Conservation (phyloP, 2,888 invertebrate species). For the Dermolepida albohirtum region DNA sequence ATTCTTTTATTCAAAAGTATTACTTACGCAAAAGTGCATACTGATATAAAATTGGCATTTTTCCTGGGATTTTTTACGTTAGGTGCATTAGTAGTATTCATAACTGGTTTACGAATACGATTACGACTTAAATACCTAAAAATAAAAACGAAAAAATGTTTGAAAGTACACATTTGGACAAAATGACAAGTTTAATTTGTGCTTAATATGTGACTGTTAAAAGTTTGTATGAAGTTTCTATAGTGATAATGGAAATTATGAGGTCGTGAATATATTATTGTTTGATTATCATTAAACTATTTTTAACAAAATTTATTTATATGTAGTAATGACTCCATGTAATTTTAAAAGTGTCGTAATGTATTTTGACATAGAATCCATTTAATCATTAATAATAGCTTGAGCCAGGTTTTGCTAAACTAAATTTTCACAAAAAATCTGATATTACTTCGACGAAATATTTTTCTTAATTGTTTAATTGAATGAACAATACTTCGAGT, state of each 20-base stretch:
- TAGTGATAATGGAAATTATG: background rate
- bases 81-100: conserved; percentile 23
- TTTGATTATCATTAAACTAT: no score
- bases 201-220: background rate
- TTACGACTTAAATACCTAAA: conserved; percentile 40
- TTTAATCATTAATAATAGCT: no score
- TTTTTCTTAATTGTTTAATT: no score
- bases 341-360: no score
- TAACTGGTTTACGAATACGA: conserved; percentile 5
- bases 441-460: no score
- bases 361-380: no score
- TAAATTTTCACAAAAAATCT: no score
- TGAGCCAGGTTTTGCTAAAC: no score
- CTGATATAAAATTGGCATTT: conserved; percentile 45
- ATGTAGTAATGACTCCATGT: no score
- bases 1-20: conserved; percentile 2
- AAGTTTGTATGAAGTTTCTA: conserved; percentile 1
- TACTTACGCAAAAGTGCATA: conserved; percentile 47
- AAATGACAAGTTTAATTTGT: conserved; percentile 20
- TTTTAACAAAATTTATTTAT: no score
- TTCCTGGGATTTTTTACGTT: conserved; percentile 43
- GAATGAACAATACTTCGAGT: no score
- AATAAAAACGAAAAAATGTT: conserved; percentile 17
- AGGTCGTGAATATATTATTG: no score
- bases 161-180: conserved; percentile 33